Conservation (phyloP, 2,888 invertebrate genomes). For the Drosophila nigricruria region DNA sequence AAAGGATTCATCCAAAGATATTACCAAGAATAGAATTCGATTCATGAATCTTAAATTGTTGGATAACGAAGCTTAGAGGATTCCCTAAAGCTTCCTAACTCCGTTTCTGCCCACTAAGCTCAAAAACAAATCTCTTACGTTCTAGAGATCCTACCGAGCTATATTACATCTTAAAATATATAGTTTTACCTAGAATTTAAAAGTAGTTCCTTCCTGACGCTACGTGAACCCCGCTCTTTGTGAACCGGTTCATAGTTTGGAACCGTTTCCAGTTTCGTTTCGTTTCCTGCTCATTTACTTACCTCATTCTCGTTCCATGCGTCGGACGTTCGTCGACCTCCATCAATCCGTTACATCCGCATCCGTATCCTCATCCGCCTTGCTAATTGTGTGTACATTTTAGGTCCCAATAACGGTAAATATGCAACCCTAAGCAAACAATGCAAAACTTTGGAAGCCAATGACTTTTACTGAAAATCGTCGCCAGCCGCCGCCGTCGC, state of each 20-base stretch:
- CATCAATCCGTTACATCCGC: slow-evolving; percentile 46
- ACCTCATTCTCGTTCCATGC: slow-evolving; percentile 55
- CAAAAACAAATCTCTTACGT: too few relatives aligned
- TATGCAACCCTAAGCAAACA: slow-evolving; percentile 98
- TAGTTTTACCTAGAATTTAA: not conserved
- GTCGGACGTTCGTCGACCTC: slow-evolving; percentile 30
- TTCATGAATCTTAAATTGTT: not conserved
- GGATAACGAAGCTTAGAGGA: too few relatives aligned
- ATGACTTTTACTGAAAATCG: slow-evolving; percentile 96
- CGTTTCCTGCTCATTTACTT: slow-evolving; percentile 17
- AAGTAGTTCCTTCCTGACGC: not conserved
- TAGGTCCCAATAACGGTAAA: slow-evolving; percentile 92
- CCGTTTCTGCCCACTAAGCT: too few relatives aligned
- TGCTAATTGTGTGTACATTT: slow-evolving; percentile 75
- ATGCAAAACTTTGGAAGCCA: slow-evolving; percentile 97
- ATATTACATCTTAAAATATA: too few relatives aligned
- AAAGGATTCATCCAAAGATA: not conserved
- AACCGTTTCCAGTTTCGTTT: not conserved
- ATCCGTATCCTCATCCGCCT: slow-evolving; percentile 71
- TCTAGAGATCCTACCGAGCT: not conserved
- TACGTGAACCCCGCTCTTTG: not conserved
- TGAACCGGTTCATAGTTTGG: not conserved
- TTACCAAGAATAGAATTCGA: not conserved
- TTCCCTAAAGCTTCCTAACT: too few relatives aligned
- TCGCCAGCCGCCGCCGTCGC: slow-evolving; percentile 86